Percentiles rank a stretch among this genome's conserved stretches.
These are phyloP conservation scores for Limnephilus lunatus DNA, from an alignment of 2,888 invertebrate species.

Conservation along the genomic window DNA sequence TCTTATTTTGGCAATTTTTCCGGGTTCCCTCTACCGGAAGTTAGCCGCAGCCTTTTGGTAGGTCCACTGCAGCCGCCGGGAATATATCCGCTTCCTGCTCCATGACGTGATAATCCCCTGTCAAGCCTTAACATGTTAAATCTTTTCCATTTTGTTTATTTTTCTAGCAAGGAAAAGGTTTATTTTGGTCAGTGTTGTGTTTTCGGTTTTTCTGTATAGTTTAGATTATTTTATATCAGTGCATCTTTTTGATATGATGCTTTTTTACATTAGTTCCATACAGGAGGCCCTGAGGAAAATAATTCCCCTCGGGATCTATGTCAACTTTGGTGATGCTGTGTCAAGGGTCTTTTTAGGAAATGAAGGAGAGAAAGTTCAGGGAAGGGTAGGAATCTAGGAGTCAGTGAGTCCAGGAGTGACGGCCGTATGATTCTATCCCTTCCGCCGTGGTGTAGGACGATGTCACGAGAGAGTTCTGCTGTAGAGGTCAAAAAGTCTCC, in stretches of 20 bases:
- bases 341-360: too few relatives aligned
- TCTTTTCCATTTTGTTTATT: neutral
- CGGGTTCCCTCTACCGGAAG: neutral
- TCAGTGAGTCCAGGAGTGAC: too few relatives aligned
- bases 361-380: too few relatives aligned
- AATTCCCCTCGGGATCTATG: too few relatives aligned
- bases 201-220: neutral
- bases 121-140: slow-evolving; percentile 25
- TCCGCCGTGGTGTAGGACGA: too few relatives aligned
- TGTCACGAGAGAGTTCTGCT: too few relatives aligned
- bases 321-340: too few relatives aligned
- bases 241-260: neutral
- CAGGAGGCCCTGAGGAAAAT: too few relatives aligned
- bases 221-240: neutral
- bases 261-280: too few relatives aligned
- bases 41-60: neutral
- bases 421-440: too few relatives aligned
- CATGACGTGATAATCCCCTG: slow-evolving; percentile 56
- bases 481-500: too few relatives aligned
- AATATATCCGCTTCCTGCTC: slow-evolving; percentile 6
- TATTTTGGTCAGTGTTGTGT: neutral
- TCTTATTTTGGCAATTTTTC: slow-evolving; percentile 46
- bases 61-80: slow-evolving; percentile 25
- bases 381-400: too few relatives aligned
- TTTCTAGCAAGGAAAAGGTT: neutral